These are phyloP conservation scores for Paedocypris micromegethes DNA, from an alignment of 2,797 vertebrate genomes.

Conservation along the genomic window DNA sequence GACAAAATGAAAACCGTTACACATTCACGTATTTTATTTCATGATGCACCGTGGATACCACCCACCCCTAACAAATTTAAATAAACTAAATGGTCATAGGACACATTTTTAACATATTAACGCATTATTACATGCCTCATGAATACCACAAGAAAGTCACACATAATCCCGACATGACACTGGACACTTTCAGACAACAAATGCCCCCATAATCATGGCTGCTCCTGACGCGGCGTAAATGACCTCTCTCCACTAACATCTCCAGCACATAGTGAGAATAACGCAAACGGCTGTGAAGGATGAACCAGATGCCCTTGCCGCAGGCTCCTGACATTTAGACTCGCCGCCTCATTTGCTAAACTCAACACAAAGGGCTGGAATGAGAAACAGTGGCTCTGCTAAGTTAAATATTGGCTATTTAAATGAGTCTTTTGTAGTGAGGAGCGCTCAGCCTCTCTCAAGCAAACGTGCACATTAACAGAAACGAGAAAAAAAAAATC, in stretches of 20 bases:
- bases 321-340: constrained; percentile 27
- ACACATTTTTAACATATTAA: too few species aligned
- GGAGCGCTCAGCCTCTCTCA: not conserved
- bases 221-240: too few species aligned
- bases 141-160: too few species aligned
- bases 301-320: constrained; percentile 21
- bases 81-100: too few species aligned
- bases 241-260: not conserved
- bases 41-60: too few species aligned
- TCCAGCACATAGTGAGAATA: constrained; percentile 1
- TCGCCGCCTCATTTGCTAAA: constrained; percentile 12
- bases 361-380: constrained; percentile 23
- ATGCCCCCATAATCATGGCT: too few species aligned
- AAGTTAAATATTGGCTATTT: constrained; percentile 33
- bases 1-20: too few species aligned
- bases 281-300: constrained; percentile 11
- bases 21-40: too few species aligned
- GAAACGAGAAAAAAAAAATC: not conserved
- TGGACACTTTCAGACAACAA: too few species aligned
- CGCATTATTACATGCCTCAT: too few species aligned
- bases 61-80: too few species aligned
- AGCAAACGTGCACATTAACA: constrained; percentile 28
- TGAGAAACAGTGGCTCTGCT: constrained; percentile 13
- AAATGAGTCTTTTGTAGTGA: constrained; percentile 31
- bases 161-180: too few species aligned